Evolutionary conservation across 1,140 invertebrate genomes (phyloP).

Genomic region (Condylostylus longicornis): DNA sequence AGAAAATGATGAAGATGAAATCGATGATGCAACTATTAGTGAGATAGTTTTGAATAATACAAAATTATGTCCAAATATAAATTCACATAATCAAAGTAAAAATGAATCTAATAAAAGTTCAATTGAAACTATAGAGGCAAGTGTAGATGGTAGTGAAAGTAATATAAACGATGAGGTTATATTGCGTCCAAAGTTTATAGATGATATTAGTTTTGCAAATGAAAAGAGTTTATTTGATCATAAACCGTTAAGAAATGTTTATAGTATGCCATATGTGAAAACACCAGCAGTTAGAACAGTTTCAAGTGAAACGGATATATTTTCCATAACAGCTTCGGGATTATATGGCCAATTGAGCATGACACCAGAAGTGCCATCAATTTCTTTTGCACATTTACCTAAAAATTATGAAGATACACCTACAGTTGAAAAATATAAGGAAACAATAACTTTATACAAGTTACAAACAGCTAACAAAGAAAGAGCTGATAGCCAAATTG

Average conservation of each 20-base stretch:
- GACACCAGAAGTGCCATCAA: constrained; percentile 31
- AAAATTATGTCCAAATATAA: no score
- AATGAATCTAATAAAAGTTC: neutral
- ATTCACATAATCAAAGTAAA: neutral
- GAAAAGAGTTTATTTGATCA: no score
- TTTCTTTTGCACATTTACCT: constrained; percentile 26
- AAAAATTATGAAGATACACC: constrained; percentile 32
- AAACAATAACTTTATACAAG: constrained; percentile 26
- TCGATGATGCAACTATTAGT: no score
- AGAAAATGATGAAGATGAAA: constrained; percentile 11
- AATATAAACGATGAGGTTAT: constrained; percentile 25
- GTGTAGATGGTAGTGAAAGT: neutral
- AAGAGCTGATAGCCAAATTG: constrained; percentile 14
- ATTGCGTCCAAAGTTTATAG: constrained; percentile 21
- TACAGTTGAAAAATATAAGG: constrained; percentile 30
- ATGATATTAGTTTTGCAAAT: constrained; percentile 4
- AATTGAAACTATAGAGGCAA: no score
- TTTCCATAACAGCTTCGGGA: constrained; percentile 23
- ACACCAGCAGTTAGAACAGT: constrained; percentile 13
- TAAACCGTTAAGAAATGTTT: constrained; percentile 20
- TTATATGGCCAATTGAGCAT: constrained; percentile 23
- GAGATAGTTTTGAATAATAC: no score
- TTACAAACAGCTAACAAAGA: constrained; percentile 28
- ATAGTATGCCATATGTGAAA: constrained; percentile 28
- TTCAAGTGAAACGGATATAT: constrained; percentile 29